Percentiles rank a stretch among this genome's conserved stretches.
phyloP scores from a whole-genome alignment of 2,888 invertebrate species.

The Agonopterix heracliana region DNA sequence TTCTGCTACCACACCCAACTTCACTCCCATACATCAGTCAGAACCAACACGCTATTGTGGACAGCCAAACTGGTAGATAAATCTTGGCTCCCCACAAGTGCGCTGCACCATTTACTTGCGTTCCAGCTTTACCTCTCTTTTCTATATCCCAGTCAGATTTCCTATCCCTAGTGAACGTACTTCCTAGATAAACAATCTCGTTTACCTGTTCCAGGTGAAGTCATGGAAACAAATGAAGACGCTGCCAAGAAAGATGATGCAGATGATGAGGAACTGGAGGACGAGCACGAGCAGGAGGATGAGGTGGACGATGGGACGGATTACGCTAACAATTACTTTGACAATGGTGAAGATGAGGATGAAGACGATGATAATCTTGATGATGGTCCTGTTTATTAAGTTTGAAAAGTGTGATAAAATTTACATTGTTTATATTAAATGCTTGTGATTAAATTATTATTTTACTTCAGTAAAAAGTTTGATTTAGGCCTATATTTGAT shows the following conservation, averaged over 20 bases:
- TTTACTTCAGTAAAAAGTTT: not conserved
- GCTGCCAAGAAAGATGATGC: slow-evolving; percentile 71
- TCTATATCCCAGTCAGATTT: too few species aligned
- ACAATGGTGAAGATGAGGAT: slow-evolving; percentile 91
- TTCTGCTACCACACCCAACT: too few species aligned
- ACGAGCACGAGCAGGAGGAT: slow-evolving; percentile 84
- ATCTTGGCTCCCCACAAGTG: too few species aligned
- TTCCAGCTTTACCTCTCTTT: too few species aligned
- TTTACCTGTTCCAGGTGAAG: too few species aligned
- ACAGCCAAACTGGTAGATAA: too few species aligned
- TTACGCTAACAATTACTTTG: slow-evolving; percentile 91
- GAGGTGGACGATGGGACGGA: slow-evolving; percentile 94
- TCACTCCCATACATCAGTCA: too few species aligned
- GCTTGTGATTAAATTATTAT: not conserved
- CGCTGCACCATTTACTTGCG: too few species aligned
- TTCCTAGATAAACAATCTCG: too few species aligned
- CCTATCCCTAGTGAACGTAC: too few species aligned
- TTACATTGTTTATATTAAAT: not conserved
- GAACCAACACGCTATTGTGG: too few species aligned
- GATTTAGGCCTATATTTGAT: too few species aligned
- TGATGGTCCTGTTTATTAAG: slow-evolving; percentile 86
- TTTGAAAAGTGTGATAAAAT: not conserved
- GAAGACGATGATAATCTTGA: slow-evolving; percentile 91
- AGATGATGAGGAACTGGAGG: slow-evolving; percentile 75
- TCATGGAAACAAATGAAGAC: slow-evolving; percentile 63